Percentiles rank a stretch among this genome's conserved stretches.
phyloP scores from a whole-genome alignment of 1,140 invertebrate genomes.

The Lordiphosa collinella region DNA sequence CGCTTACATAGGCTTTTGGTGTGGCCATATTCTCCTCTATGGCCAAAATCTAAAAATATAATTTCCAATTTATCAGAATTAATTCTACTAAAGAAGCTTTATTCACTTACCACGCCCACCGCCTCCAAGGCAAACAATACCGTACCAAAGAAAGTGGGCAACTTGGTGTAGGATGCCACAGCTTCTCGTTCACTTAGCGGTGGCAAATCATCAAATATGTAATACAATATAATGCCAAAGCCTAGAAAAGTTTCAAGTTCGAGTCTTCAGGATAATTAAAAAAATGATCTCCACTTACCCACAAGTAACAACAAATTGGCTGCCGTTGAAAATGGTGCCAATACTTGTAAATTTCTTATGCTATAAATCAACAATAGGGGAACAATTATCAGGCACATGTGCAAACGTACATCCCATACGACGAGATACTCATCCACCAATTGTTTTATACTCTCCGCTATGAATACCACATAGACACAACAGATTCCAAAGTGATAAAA shows the following conservation, averaged over 20 bases:
- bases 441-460: conserved; percentile 87
- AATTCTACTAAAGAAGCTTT: background rate
- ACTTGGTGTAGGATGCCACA: conserved; percentile 81
- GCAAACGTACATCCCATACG: conserved; percentile 73
- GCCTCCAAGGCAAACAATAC: conserved; percentile 94
- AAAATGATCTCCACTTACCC: conserved; percentile 74
- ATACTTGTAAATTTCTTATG: conserved; percentile 87
- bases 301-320: conserved; percentile 88
- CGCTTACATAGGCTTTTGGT: conserved; percentile 86
- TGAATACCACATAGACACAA: conserved; percentile 93
- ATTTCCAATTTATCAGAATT: background rate
- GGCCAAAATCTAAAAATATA: conserved; percentile 85
- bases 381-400: conserved; percentile 82
- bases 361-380: conserved; percentile 87
- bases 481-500: conserved; percentile 94
- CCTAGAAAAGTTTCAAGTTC: conserved; percentile 29
- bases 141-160: conserved; percentile 91
- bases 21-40: conserved; percentile 93
- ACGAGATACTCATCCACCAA: conserved; percentile 80
- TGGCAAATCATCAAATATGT: conserved; percentile 84
- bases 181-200: conserved; percentile 81
- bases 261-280: too few species aligned
- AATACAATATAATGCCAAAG: conserved; percentile 86
- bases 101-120: conserved; percentile 88
- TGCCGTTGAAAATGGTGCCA: conserved; percentile 89